Base-by-base conservation (phyloP, 2,797 vertebrate species). In the Anabacerthia variegaticeps region DNA sequence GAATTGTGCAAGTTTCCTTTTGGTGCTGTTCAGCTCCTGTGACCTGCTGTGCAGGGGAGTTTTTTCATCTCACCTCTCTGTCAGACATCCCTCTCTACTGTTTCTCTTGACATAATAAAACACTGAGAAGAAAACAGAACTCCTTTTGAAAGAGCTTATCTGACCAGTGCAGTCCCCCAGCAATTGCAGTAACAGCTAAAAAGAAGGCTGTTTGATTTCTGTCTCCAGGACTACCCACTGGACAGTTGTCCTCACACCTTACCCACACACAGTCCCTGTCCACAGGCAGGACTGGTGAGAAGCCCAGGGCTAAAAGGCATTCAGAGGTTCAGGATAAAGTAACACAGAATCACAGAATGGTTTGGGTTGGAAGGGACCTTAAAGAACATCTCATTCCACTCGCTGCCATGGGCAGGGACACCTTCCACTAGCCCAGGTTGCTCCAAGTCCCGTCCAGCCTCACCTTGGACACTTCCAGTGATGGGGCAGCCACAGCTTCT, bases 1-100 rank as follows among this genome's bases (percentile, higher is more conserved):
- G 85, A 77, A 97, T 96, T 96, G 94, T 96, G 78, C 72, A 71
- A 56, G 73, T 75, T 68, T 65, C 61, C 88, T 92, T 95, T 93
- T 89, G 71, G 76, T 71, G 32, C 77, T 87, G 85, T 73, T 85
- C 92, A 73, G 82, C 73, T 87, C 76, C 71, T 68, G 55, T 76
- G 68, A 73, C 34, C 30, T 56, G 54, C 46, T 67, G 36, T 30
- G 16, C 26, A 56, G 27, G 69, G 84, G 81, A 96, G 95, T 69
- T 88, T 96, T 84, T 88, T 54, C 72, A 18, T 44, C 76, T 89
- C 89, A 75, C 62, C 66, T 93, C 23, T 69, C 95, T 36, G 56
- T 61, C 78, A 94, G 71, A 74, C 71, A 91, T 46, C 24, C 51
- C 79, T 37, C 93, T 94, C 93, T 81, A 58, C 69, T 76, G 36